These are phyloP conservation scores for Eulemur albifrons DNA, from an alignment of 2,797 vertebrate species.

Conservation along the genomic window DNA sequence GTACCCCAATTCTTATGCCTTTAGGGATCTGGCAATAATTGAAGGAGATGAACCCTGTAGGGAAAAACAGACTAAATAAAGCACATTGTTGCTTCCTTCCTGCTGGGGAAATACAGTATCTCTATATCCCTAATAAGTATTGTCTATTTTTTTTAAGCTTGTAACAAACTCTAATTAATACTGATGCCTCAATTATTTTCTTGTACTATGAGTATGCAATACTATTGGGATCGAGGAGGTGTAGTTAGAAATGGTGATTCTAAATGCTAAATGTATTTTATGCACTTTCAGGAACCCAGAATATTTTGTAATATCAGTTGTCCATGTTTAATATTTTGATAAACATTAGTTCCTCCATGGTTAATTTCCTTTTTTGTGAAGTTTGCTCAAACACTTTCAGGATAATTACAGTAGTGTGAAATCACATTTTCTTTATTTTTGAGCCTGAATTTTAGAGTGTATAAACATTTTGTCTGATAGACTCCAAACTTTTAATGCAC, in stretches of 20 bases:
- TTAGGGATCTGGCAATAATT: not conserved
- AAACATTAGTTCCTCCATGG: not conserved
- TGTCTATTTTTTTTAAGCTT: not conserved
- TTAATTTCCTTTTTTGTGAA: not conserved
- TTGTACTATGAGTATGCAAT: not conserved
- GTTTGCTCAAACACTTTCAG: not conserved
- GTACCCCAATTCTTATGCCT: not conserved
- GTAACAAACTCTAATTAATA: not conserved
- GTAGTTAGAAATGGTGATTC: not conserved
- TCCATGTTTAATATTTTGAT: not conserved
- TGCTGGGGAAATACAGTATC: not conserved
- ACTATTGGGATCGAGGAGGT: not conserved
- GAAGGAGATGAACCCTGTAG: not conserved
- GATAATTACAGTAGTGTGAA: not conserved
- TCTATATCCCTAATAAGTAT: not conserved
- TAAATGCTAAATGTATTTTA: not conserved
- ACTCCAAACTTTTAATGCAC: not conserved
- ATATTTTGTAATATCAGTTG: not conserved
- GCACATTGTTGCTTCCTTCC: not conserved
- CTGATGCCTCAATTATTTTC: not conserved
- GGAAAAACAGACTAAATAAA: not conserved
- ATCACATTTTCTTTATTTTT: constrained; percentile 42
- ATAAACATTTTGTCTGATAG: constrained; percentile 29
- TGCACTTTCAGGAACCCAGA: not conserved
- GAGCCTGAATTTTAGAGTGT: not conserved